Conservation (phyloP, 2,113 vertebrate species). For the Syngnathus floridae region DNA sequence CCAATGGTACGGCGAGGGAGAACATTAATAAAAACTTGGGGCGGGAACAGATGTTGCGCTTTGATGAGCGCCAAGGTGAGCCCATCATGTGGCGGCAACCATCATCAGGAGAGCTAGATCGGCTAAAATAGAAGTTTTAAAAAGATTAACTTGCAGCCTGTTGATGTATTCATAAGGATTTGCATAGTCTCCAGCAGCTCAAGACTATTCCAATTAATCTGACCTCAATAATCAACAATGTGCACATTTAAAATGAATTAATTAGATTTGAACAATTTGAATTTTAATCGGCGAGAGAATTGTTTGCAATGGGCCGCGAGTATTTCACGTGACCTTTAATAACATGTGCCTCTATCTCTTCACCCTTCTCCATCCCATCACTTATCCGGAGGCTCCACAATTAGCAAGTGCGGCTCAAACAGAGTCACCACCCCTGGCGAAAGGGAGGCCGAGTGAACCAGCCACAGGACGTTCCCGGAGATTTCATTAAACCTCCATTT, state of each 20-base stretch:
- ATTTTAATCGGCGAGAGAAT: slow-evolving; percentile 9
- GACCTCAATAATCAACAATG: slow-evolving; percentile 56
- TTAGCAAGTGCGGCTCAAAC: slow-evolving; percentile 34
- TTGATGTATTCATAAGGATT: slow-evolving; percentile 31
- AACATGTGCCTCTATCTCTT: slow-evolving; percentile 23
- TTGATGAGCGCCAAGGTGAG: slow-evolving; percentile 57
- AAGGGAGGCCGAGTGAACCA: slow-evolving; percentile 35
- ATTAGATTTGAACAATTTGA: slow-evolving; percentile 67
- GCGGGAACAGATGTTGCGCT: slow-evolving; percentile 58
- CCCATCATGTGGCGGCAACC: slow-evolving; percentile 28
- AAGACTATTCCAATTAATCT: slow-evolving; percentile 64
- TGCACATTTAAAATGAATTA: slow-evolving; percentile 69
- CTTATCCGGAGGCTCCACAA: slow-evolving; percentile 46
- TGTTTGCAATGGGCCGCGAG: background rate
- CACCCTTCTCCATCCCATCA: background rate
- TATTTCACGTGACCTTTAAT: slow-evolving; percentile 51
- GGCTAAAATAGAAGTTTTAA: background rate
- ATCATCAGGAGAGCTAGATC: slow-evolving; percentile 37
- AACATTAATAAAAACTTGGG: slow-evolving; percentile 38
- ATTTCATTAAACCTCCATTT: slow-evolving; percentile 60
- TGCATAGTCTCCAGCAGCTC: slow-evolving; percentile 24
- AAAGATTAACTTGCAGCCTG: slow-evolving; percentile 19
- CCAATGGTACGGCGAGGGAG: slow-evolving; percentile 34
- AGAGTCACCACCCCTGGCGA: slow-evolving; percentile 17
- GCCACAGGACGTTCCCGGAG: slow-evolving; percentile 49